Conservation (phyloP, 2,797 vertebrate genomes). For the Borostomias antarcticus region DNA sequence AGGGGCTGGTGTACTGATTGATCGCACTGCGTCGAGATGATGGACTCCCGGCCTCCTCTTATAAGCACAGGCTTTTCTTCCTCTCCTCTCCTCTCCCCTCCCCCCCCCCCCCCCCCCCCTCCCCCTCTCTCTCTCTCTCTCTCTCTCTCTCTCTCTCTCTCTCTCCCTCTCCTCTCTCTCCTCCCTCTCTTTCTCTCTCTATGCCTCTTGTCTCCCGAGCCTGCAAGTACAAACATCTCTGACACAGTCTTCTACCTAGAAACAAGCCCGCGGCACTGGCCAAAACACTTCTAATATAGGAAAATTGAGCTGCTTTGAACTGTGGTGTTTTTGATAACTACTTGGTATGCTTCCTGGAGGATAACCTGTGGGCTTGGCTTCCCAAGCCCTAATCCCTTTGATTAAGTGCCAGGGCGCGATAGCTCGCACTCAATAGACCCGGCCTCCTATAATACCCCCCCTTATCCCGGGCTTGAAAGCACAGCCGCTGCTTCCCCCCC, state of each 20-base stretch:
- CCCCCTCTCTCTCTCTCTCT: slow-evolving; percentile 56
- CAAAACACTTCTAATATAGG: slow-evolving; percentile 92
- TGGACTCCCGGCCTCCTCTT: slow-evolving; percentile 66
- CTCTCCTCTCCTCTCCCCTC: slow-evolving; percentile 52
- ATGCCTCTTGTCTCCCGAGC: slow-evolving; percentile 62
- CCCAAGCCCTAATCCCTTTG: slow-evolving; percentile 98
- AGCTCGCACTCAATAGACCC: slow-evolving; percentile 83
- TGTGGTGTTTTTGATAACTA: slow-evolving; percentile 99
- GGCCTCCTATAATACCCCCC: slow-evolving; percentile 83
- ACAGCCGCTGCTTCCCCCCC: slow-evolving; percentile 69
- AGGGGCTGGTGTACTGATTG: slow-evolving; percentile 66
- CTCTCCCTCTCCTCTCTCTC: slow-evolving; percentile 59
- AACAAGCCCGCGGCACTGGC: slow-evolving; percentile 87
- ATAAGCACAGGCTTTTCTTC: slow-evolving; percentile 61
- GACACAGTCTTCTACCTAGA: slow-evolving; percentile 85
- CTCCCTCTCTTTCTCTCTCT: slow-evolving; percentile 52
- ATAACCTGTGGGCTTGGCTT: slow-evolving; percentile 98
- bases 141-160: slow-evolving; percentile 52
- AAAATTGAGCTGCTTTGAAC: slow-evolving; percentile 99
- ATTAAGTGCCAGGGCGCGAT: slow-evolving; percentile 98
- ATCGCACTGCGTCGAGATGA: slow-evolving; percentile 65
- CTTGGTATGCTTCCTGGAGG: slow-evolving; percentile 98
- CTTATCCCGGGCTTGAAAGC: slow-evolving; percentile 85
- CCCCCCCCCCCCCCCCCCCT: slow-evolving; percentile 57
- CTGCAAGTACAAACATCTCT: slow-evolving; percentile 90